phyloP scores from a whole-genome alignment of 2,888 invertebrate species.

The Callyntrura guangdongensis region DNA sequence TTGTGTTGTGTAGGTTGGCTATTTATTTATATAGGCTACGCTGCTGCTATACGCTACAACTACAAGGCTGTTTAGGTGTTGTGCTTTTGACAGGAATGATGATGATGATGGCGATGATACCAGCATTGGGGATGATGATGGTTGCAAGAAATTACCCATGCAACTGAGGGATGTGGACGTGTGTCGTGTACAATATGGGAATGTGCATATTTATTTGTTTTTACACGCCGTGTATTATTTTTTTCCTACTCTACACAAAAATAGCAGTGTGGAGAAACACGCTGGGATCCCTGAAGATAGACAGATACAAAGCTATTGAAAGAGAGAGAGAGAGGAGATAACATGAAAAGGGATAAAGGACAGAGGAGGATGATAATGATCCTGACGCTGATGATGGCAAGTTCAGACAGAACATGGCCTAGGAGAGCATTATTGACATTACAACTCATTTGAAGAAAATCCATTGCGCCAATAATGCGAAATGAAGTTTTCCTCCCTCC shows the following conservation, averaged over 20 bases:
- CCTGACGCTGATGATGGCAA: neutral
- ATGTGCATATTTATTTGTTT: neutral
- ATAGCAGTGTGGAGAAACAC: neutral
- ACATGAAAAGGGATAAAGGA: conserved; percentile 21
- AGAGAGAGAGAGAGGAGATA: neutral
- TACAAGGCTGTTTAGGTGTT: neutral
- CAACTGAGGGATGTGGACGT: neutral
- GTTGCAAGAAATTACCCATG: conserved; percentile 25
- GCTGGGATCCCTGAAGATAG: neutral
- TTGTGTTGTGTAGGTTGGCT: neutral
- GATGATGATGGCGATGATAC: neutral
- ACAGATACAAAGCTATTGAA: neutral
- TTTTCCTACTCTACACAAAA: neutral
- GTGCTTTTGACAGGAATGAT: conserved; percentile 27
- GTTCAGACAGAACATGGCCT: conserved; percentile 45
- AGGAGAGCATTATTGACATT: conserved; percentile 53
- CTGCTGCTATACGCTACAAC: no score
- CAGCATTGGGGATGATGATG: neutral
- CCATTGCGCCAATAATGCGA: conserved; percentile 74
- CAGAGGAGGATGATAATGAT: neutral
- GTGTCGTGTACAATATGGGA: neutral
- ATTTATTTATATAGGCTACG: no score
- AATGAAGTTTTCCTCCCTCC: conserved; percentile 65
- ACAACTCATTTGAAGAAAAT: conserved; percentile 73
- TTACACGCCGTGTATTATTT: neutral